Percentiles rank a stretch among this genome's conserved stretches.
phyloP scores from a whole-genome alignment of 2,797 vertebrate genomes.

The Sphaeramia orbicularis region DNA sequence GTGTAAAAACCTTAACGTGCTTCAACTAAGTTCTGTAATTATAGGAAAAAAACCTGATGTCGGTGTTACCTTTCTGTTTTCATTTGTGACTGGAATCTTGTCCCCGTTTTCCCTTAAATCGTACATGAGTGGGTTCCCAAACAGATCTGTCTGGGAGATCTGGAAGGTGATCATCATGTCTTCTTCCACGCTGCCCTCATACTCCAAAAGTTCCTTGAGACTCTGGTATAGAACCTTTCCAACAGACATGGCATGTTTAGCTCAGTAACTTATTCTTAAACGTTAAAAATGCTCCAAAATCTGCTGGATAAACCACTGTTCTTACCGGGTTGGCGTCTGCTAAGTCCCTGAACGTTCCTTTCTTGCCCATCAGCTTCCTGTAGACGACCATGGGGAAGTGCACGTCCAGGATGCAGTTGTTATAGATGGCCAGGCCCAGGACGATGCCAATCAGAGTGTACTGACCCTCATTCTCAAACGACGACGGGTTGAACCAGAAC shows the following conservation, averaged over 20 bases:
- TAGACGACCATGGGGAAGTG: conserved; percentile 99
- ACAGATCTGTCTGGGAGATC: conserved; percentile 97
- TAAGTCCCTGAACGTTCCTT: conserved; percentile 97
- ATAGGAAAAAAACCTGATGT: not conserved
- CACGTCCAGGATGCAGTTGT: conserved; percentile 99
- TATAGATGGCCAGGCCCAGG: conserved; percentile 97
- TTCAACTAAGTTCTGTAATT: not conserved
- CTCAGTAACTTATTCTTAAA: not conserved
- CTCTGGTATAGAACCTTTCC: conserved; percentile 94
- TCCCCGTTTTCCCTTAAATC: conserved; percentile 98
- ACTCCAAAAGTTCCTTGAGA: conserved; percentile 94
- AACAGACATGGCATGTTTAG: conserved; percentile 9
- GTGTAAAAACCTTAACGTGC: no score
- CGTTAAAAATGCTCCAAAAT: not conserved
- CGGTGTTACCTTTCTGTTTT: conserved; percentile 93
- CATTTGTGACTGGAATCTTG: conserved; percentile 98
- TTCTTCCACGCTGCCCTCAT: conserved; percentile 97
- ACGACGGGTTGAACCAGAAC: conserved; percentile 99
- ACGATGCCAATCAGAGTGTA: conserved; percentile 99
- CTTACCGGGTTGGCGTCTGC: conserved; percentile 97
- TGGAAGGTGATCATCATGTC: conserved; percentile 99
- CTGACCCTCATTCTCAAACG: conserved; percentile 98
- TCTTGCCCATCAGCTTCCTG: conserved; percentile 99
- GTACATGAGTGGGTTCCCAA: conserved; percentile 97
- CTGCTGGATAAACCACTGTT: not conserved